Percentiles rank a stretch among this genome's conserved stretches.
Conservation (phyloP, 1,140 invertebrate genomes). For the Venturia canescens region DNA sequence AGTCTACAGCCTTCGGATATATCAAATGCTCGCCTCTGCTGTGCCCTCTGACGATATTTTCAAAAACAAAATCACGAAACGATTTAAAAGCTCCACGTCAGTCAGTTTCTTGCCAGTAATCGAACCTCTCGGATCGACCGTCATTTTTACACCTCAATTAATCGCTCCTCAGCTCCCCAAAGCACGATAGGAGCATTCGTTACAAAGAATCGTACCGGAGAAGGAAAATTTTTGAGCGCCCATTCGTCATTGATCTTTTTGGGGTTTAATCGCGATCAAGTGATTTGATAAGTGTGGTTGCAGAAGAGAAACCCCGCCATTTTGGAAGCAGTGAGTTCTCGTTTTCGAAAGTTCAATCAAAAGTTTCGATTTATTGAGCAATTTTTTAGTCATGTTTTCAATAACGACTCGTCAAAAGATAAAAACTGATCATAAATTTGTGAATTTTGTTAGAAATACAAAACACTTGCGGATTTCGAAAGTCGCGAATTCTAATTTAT, state of each 20-base stretch:
- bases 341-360: too few species aligned
- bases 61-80: conserved; percentile 22
- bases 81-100: conserved; percentile 29
- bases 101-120: conserved; percentile 36
- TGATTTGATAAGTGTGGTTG: too few species aligned
- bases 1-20: background rate
- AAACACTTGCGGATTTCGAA: background rate
- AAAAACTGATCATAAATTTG: background rate
- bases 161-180: background rate
- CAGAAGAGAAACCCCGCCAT: too few species aligned
- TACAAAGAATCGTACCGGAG: background rate
- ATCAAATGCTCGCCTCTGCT: background rate
- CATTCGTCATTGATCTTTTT: too few species aligned
- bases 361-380: too few species aligned
- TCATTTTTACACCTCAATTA: background rate
- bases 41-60: conserved; percentile 11
- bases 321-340: too few species aligned
- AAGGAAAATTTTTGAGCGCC: background rate
- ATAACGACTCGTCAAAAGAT: too few species aligned
- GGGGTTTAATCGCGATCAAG: too few species aligned
- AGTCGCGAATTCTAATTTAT: background rate
- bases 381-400: too few species aligned
- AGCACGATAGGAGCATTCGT: background rate
- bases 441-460: background rate
- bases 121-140: conserved; percentile 4